These are phyloP conservation scores for Micrasema longulum DNA, from an alignment of 1,140 invertebrate genomes.

Conservation along the genomic window DNA sequence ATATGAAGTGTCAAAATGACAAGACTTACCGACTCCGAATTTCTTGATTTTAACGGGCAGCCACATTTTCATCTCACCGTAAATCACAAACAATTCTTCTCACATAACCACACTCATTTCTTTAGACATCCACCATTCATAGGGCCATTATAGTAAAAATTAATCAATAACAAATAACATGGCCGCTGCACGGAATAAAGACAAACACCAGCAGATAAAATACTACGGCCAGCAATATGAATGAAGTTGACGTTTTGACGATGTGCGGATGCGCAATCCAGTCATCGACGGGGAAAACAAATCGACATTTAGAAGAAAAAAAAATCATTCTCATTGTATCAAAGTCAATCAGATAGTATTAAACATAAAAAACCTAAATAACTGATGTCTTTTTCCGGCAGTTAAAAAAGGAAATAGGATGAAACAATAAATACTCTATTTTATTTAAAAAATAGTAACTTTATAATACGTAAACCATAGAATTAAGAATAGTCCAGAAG, in stretches of 20 bases:
- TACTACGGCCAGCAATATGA: slow-evolving; percentile 38
- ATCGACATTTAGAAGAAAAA: slow-evolving; percentile 32
- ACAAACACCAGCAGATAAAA: slow-evolving; percentile 40
- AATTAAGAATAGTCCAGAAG: no score
- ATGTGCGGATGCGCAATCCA: background rate
- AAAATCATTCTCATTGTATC: no score
- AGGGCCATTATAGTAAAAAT: slow-evolving; percentile 41
- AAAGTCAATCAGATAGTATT: no score
- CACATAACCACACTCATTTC: slow-evolving; percentile 32
- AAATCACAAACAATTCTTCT: slow-evolving; percentile 21
- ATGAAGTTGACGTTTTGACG: slow-evolving; percentile 47
- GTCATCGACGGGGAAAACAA: background rate
- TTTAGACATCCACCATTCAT: slow-evolving; percentile 28
- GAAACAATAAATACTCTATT: no score
- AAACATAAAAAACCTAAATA: no score
- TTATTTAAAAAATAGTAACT: no score
- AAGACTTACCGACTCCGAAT: slow-evolving; percentile 51
- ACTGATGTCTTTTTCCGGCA: no score
- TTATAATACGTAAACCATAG: no score
- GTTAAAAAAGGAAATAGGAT: no score
- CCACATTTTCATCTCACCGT: slow-evolving; percentile 44
- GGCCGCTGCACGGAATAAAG: slow-evolving; percentile 43
- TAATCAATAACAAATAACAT: slow-evolving; percentile 51
- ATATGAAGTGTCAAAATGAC: slow-evolving; percentile 41
- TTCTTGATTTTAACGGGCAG: slow-evolving; percentile 49